A percentile compares a stretch with the other conserved stretches of the same genome.
Conservation (phyloP, 1,140 invertebrate genomes). For the Pseudachorutes palmiensis region DNA sequence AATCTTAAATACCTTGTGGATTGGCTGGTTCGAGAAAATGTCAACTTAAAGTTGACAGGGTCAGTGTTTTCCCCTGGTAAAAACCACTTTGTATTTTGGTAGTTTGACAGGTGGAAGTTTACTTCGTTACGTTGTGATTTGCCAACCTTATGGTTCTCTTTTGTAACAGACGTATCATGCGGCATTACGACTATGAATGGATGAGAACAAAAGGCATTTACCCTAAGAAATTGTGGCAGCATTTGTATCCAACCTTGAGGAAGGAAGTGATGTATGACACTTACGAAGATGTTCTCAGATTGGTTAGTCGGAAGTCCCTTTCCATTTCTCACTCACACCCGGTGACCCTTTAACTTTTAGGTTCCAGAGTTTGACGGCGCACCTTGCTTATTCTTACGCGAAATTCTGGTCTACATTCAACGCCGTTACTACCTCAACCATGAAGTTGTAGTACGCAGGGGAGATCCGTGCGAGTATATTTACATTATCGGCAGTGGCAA, state of each 20-base stretch:
- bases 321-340: neutral
- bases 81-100: neutral
- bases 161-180: constrained; percentile 19
- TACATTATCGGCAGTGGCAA: constrained; percentile 19
- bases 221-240: constrained; percentile 14
- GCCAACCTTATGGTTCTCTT: too few relatives aligned
- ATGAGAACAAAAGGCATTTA: constrained; percentile 21
- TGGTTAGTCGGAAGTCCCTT: neutral
- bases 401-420: constrained; percentile 11
- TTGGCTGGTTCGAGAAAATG: constrained; percentile 10
- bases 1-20: constrained; percentile 20
- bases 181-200: constrained; percentile 24
- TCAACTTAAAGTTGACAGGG: constrained; percentile 4
- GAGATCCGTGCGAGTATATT: constrained; percentile 17
- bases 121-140: too few relatives aligned
- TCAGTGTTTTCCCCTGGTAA: neutral
- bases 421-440: constrained; percentile 15
- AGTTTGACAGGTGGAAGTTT: neutral
- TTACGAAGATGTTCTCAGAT: constrained; percentile 20
- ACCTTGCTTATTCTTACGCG: constrained; percentile 2
- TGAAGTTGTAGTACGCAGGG: constrained; percentile 17
- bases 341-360: neutral
- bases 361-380: constrained; percentile 15
- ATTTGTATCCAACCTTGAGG: constrained; percentile 17
- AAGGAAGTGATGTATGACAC: constrained; percentile 19